A percentile compares a stretch with the other conserved stretches of the same genome.
Conservation (phyloP, 2,888 invertebrate genomes). For the Disparrhopalites patrizii region DNA sequence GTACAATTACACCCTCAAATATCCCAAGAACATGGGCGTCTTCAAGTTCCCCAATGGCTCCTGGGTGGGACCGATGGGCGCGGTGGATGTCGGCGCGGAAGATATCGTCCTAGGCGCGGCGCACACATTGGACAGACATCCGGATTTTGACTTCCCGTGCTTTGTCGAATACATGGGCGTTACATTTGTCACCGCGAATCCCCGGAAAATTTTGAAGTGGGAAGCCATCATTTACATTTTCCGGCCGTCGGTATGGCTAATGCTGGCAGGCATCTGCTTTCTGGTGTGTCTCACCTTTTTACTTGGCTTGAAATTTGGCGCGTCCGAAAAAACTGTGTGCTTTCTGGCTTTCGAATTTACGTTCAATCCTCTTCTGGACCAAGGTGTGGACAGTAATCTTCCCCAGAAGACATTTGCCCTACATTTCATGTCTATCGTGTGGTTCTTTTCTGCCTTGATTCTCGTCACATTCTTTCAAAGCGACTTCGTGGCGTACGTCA, state of each 20-base stretch:
- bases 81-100: background rate
- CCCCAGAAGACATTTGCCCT: too few relatives aligned
- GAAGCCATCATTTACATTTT: conserved; percentile 13
- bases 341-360: too few relatives aligned
- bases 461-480: background rate
- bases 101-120: background rate
- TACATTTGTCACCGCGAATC: conserved; percentile 2
- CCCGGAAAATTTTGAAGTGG: conserved; percentile 5
- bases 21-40: too few relatives aligned
- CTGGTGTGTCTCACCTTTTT: too few relatives aligned
- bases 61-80: conserved; percentile 10
- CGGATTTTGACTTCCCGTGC: background rate
- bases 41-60: conserved; percentile 7
- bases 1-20: too few relatives aligned
- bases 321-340: too few relatives aligned
- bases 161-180: background rate
- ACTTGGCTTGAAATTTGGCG: too few relatives aligned
- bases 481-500: conserved; percentile 11
- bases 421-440: too few relatives aligned
- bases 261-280: too few relatives aligned
- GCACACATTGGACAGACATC: background rate
- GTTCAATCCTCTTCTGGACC: too few relatives aligned
- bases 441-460: background rate
- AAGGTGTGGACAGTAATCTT: too few relatives aligned
- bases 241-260: too few relatives aligned